Evolutionary conservation across 2,888 invertebrate genomes (phyloP), one percentile per base, ranked within the genome.

Genomic region (Ectropis crepuscularia): DNA sequence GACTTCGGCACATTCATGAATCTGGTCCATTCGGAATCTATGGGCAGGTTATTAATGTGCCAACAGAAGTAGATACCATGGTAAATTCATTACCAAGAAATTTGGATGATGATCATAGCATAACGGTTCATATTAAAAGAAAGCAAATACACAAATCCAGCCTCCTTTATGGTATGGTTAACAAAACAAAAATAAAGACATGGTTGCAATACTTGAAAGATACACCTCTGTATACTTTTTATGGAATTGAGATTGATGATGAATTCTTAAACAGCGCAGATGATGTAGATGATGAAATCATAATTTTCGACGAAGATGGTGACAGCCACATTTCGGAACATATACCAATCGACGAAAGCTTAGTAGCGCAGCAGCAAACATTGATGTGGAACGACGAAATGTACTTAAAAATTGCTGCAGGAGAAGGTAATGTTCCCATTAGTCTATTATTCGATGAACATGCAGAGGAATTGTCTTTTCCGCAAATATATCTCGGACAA

Each of bases 391-490:
- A 28, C 4, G 16, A 28, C 16, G 16, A 28, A 28, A 28, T 28
- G 16, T 28, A 28, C 16, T 28, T 28, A 28, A 28, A 28, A 28
- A 28, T 28, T 28, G 16, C 16, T 28, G 16, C 16, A 28, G 16
- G 16, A 1, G 16, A 28, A 28, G 16, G 16, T 4, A 28, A 4
- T 28, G 16, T 28, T 28, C 16, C 16, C 16, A 28, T 28, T 63
- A 78, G 75, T 74, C 47, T 82, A 28, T 61, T 82, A 54, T 70
- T 79, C 12, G 80, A 83, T 69, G 74, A 75, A 62, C 75, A 82
- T 72, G 82, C 78, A 8, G 83, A 85, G 77, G 82, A 85, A 74
- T 65, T 85, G 42, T 82, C 81, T 45, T 84, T 86, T 72, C 83
- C 84, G 39, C 16, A 61, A 16, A 83, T 86, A 6, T 75, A 77